Conservation (phyloP, 2,888 invertebrate species). For the Polyploca ridens region DNA sequence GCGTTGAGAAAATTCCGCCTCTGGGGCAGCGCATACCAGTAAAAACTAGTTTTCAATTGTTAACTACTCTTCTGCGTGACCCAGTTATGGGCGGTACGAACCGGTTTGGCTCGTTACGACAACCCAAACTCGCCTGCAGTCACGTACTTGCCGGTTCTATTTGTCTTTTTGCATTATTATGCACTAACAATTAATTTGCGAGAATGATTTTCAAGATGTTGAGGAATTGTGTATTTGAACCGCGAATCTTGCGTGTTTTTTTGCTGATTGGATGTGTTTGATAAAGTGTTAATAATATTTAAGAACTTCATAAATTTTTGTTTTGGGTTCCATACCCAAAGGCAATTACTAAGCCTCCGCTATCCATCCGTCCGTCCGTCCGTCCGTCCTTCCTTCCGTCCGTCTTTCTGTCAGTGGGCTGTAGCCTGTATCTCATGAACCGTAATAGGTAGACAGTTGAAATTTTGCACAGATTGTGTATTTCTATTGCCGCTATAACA, state of each 20-base stretch:
- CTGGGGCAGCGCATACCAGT: constrained; percentile 29
- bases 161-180: constrained; percentile 42
- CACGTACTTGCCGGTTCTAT: constrained; percentile 43
- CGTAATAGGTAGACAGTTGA: too few species aligned
- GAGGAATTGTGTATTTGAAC: not conserved
- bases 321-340: too few species aligned
- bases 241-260: not conserved
- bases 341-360: too few species aligned
- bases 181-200: constrained; percentile 40
- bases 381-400: too few species aligned
- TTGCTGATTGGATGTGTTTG: too few species aligned
- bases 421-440: too few species aligned
- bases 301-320: too few species aligned
- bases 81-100: constrained; percentile 43
- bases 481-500: too few species aligned
- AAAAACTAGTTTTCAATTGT: constrained; percentile 43
- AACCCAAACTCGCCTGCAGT: constrained; percentile 37
- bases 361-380: too few species aligned
- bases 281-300: too few species aligned
- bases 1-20: constrained; percentile 21
- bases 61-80: constrained; percentile 46
- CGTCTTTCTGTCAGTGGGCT: too few species aligned
- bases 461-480: too few species aligned
- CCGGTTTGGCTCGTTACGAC: constrained; percentile 51
- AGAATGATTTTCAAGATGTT: not conserved